These are phyloP conservation scores for Neofelis nebulosa DNA, from an alignment of 2,113 vertebrate genomes.

Conservation along the genomic window DNA sequence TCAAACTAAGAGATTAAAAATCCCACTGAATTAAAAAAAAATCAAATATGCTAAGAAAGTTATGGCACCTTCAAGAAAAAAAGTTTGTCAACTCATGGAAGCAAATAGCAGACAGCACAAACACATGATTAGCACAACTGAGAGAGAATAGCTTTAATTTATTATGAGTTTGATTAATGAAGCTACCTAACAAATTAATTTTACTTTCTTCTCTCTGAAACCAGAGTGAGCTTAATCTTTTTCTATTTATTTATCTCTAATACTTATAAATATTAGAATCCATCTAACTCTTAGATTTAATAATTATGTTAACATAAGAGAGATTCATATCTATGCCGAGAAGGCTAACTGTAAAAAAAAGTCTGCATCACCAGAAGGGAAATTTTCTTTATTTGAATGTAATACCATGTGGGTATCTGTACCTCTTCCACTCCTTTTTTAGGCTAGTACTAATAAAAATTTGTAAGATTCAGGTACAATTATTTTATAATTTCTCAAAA, in stretches of 20 bases:
- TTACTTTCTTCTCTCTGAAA: slow-evolving; percentile 27
- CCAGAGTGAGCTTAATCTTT: slow-evolving; percentile 12
- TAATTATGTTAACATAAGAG: neutral
- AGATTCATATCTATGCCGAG: neutral
- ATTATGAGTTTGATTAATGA: neutral
- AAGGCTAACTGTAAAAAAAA: neutral
- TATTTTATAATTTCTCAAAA: slow-evolving; percentile 38
- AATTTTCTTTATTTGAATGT: neutral
- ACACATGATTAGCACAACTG: neutral
- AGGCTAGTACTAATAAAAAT: slow-evolving; percentile 11
- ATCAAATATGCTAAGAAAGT: neutral
- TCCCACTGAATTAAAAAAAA: neutral
- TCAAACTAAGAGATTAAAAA: slow-evolving; percentile 5
- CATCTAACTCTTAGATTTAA: slow-evolving; percentile 7
- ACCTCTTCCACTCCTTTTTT: neutral
- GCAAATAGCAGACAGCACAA: neutral
- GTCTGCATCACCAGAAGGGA: neutral
- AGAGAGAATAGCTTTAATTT: slow-evolving; percentile 9
- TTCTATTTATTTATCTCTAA: slow-evolving; percentile 5
- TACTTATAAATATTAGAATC: neutral
- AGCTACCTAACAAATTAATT: slow-evolving; percentile 10
- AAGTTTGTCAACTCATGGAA: neutral
- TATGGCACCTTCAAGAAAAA: neutral
- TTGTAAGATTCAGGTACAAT: neutral
- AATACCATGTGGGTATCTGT: neutral